Evolutionary conservation across 2,888 invertebrate genomes (phyloP), one percentile per base, ranked within the genome.

Genomic region (Agrilus cyanescens): DNA sequence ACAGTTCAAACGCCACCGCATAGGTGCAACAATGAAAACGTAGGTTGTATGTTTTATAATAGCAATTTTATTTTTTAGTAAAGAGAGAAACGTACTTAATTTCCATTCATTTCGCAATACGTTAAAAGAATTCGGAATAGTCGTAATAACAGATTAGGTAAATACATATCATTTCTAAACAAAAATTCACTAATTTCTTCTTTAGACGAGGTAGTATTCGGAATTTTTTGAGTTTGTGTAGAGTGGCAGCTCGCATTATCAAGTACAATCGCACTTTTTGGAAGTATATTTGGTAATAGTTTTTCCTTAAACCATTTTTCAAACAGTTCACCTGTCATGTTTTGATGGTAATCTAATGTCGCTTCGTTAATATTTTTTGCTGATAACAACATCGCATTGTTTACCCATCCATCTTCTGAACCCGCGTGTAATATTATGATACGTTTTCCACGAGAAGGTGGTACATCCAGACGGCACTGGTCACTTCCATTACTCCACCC

Each of bases 371-470:
- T 29, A 37, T 41, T 39, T 41, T 50, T 51, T 13, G 44, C 49
- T 10, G 48, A 49, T 20, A 50, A 30, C 15, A 50, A 33, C 14
- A 50, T 42, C 29, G 40, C 38, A 40, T 50, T 40, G 5, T 40
- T 34, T 12, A 53, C 44, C 32, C 40, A 53, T 25, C 52, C 53
- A 10, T 47, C 38, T 44, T 50, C 39, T 32, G 32, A 32, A 33
- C 50, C 52, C 10, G 47, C 52, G 40, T 53, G 50, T 6, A 52
- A 32, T 39, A 52, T 49, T 8, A 47, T 48, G 8, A 52, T 44
- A 39, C 45, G 30, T 43, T 53, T 49, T 8, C 51, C 51, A 32
- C 40, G 38, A 31, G 38, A 43, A 34, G 40, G 40, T 8, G 49
- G 52, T 16, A 34, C 43, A 40, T 45, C 42, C 37, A 47, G 10